A percentile compares a stretch with the other conserved stretches of the same genome.
phyloP scores from a whole-genome alignment of 2,797 vertebrate genomes.

The Galagoides demidoff region DNA sequence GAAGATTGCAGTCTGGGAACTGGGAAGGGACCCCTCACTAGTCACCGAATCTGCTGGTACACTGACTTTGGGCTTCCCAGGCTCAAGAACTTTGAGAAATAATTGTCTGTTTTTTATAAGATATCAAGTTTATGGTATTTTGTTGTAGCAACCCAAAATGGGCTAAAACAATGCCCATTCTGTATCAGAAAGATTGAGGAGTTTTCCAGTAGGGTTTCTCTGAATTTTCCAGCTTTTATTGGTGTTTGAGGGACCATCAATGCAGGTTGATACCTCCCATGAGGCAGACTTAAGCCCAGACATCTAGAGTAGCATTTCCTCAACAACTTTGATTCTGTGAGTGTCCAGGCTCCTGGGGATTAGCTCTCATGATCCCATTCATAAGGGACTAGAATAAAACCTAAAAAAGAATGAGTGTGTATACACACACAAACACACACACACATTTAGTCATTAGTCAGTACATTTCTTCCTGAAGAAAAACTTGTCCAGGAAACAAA shows the following conservation, averaged over 20 bases:
- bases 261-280: neutral
- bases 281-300: neutral
- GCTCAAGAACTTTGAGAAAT: neutral
- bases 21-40: neutral
- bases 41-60: neutral
- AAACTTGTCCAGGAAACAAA: too few species aligned
- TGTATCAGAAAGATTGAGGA: neutral
- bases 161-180: neutral
- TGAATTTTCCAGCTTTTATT: neutral
- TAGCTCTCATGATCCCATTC: too few species aligned
- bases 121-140: neutral
- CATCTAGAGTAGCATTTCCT: neutral
- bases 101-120: neutral
- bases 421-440: too few species aligned
- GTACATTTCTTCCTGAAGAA: too few species aligned
- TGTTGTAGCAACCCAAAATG: neutral
- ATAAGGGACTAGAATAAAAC: too few species aligned
- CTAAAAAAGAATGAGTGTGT: too few species aligned
- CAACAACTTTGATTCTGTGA: too few species aligned
- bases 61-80: neutral
- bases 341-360: too few species aligned
- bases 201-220: neutral
- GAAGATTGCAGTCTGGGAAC: neutral
- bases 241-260: accelerated
- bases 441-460: too few species aligned